phyloP scores from a whole-genome alignment of 1,140 invertebrate genomes.

The Palaemon carinicauda region DNA sequence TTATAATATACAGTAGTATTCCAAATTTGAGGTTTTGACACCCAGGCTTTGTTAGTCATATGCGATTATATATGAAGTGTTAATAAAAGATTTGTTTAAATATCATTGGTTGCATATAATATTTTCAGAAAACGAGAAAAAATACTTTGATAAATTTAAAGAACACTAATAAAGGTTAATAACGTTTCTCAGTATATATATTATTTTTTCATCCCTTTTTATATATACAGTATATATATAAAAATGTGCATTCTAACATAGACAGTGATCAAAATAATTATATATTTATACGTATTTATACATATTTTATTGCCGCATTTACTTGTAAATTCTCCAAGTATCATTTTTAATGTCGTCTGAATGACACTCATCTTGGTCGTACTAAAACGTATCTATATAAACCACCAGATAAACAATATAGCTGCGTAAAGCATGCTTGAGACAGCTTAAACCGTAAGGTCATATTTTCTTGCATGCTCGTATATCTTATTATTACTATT shows the following conservation, averaged over 20 bases:
- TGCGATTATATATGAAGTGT: slow-evolving; percentile 35
- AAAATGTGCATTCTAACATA: not conserved
- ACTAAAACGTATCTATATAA: slow-evolving; percentile 47
- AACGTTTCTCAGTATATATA: slow-evolving; percentile 4
- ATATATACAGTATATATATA: not conserved
- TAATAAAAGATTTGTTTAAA: slow-evolving; percentile 28
- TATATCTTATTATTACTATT: not conserved
- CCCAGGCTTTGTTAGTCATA: slow-evolving; percentile 41
- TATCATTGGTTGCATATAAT: not conserved
- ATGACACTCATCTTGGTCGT: slow-evolving; percentile 32
- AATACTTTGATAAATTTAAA: not conserved
- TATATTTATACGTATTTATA: no score
- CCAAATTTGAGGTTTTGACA: not conserved
- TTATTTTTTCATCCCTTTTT: slow-evolving; percentile 14
- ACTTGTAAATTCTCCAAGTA: slow-evolving; percentile 51
- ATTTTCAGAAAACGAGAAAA: slow-evolving; percentile 2
- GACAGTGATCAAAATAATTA: no score
- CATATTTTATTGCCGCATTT: slow-evolving; percentile 15
- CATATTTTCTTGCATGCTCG: slow-evolving; percentile 9
- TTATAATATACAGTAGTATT: not conserved
- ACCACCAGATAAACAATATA: slow-evolving; percentile 49
- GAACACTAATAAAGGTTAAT: not conserved
- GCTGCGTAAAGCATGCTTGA: slow-evolving; percentile 46
- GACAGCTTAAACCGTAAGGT: slow-evolving; percentile 46
- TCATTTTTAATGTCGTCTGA: slow-evolving; percentile 51